Conservation (phyloP, 2,888 invertebrate genomes). For the Micoletzkya japonica region DNA sequence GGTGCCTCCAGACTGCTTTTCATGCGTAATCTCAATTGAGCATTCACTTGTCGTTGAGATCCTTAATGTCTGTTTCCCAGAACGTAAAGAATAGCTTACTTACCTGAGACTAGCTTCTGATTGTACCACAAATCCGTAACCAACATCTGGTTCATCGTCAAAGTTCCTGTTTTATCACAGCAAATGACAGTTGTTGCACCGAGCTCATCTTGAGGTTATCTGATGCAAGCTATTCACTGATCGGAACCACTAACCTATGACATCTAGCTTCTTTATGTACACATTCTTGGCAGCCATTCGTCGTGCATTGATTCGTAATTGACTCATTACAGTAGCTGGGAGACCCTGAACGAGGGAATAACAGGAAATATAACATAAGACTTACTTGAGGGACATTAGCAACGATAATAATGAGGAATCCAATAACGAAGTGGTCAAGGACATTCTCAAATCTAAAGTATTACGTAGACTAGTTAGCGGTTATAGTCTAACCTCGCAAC, state of each 20-base stretch:
- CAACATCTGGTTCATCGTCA: conserved; percentile 92
- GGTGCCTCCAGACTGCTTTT: conserved; percentile 14
- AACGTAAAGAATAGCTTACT: not conserved
- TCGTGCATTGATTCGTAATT: conserved; percentile 70
- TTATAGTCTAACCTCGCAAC: conserved; percentile 43
- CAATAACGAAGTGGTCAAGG: conserved; percentile 60
- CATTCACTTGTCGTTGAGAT: not conserved
- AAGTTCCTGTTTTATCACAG: conserved; percentile 94
- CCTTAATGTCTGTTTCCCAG: not conserved
- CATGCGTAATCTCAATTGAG: conserved; percentile 4
- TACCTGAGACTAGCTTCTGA: conserved; percentile 34
- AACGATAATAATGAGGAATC: conserved; percentile 61
- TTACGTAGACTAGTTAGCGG: not conserved
- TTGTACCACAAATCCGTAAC: conserved; percentile 61
- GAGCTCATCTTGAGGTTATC: conserved; percentile 67
- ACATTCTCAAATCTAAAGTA: conserved; percentile 51
- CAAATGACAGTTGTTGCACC: conserved; percentile 93
- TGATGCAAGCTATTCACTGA: not conserved
- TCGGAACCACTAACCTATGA: conserved; percentile 44
- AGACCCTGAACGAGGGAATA: conserved; percentile 45
- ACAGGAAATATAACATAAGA: not conserved
- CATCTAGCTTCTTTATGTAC: conserved; percentile 74
- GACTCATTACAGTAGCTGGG: conserved; percentile 63
- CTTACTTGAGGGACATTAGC: conserved; percentile 57
- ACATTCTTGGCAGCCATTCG: conserved; percentile 99